Base-by-base conservation (phyloP, 1,140 invertebrate genomes). In the Helicoverpa zea region DNA sequence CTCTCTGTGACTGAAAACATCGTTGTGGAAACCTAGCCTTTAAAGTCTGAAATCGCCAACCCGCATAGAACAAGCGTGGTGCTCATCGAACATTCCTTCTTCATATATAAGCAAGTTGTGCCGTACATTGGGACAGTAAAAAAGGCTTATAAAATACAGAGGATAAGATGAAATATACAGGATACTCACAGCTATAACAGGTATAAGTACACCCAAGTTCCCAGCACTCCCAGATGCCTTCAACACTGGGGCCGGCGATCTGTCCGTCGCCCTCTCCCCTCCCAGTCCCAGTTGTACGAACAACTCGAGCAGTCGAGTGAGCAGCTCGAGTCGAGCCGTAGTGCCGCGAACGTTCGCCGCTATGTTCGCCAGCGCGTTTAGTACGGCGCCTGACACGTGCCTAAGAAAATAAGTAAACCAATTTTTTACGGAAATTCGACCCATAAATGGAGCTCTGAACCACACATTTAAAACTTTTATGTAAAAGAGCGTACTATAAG, bases 221-320 rank as follows among this genome's bases (percentile, higher is more conserved):
- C 99, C 99, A 54, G 99, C 99, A 88, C 98, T 98, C 83, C 97
- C 98, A 5, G 98, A 98, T 11, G 98, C 98, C 96, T 97, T 97
- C 79, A 97, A 92, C 29, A 96, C 92, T 12, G 93, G 95, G 52
- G 96, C 96, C 56, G 98, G 97, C 35, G 97, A 97, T 90, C 98
- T 98, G 88, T 99, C 99, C 79, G 98, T 98, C 51, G 98, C 98
- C 70, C 99, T 95, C 95, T 99, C 99, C 0, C 98, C 98, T 92
- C 99, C 99, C 23, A 99, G 95, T 0, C 99, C 99, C 68, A 99
- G 97, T 88, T 99, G 99, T 3, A 99, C 99, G 95, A 99, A 99
- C 14, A 99, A 95, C 95, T 99, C 99, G 13, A 99, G 94, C 30
- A 99, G 95, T 72, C 98, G 96, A 2, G 98, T 97, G 13, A 99